Percentiles rank a stretch among this genome's conserved stretches.
These are phyloP conservation scores for Cinara cedri DNA, from an alignment of 2,888 invertebrate species.

Conservation along the genomic window DNA sequence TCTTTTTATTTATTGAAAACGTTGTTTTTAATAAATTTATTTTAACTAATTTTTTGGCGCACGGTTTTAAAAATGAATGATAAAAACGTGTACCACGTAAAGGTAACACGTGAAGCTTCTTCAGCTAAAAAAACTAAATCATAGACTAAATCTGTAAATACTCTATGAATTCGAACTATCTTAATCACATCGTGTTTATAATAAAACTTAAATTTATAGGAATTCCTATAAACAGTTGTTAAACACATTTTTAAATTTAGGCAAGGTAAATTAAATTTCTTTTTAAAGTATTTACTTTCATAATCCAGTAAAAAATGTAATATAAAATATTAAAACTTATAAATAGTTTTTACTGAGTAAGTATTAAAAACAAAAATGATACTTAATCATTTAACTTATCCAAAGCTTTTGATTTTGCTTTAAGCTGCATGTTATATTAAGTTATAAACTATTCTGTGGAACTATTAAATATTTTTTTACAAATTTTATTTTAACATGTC, in stretches of 20 bases:
- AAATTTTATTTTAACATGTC: constrained; percentile 4
- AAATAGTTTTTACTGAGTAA: too few species aligned
- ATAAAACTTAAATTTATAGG: constrained; percentile 14
- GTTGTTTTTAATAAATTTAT: neutral
- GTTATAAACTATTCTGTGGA: neutral
- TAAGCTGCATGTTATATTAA: neutral
- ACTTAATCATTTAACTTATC: constrained; percentile 12
- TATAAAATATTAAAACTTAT: too few species aligned
- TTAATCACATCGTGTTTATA: too few species aligned
- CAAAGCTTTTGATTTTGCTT: neutral
- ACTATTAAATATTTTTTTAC: neutral
- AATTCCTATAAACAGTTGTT: neutral
- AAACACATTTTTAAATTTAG: constrained; percentile 7
- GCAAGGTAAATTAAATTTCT: neutral
- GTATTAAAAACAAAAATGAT: too few species aligned
- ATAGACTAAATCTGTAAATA: constrained; percentile 8
- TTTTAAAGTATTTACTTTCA: neutral
- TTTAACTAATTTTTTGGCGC: neutral
- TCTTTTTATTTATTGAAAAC: constrained; percentile 2
- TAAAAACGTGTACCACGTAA: constrained; percentile 5
- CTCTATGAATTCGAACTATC: constrained; percentile 4
- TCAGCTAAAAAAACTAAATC: constrained; percentile 8
- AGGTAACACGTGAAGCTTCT: constrained; percentile 18
- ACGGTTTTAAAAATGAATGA: constrained; percentile 2
- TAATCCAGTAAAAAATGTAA: constrained; percentile 23